These are phyloP conservation scores for Nudaria mundana DNA, from an alignment of 2,888 invertebrate species.

Conservation along the genomic window DNA sequence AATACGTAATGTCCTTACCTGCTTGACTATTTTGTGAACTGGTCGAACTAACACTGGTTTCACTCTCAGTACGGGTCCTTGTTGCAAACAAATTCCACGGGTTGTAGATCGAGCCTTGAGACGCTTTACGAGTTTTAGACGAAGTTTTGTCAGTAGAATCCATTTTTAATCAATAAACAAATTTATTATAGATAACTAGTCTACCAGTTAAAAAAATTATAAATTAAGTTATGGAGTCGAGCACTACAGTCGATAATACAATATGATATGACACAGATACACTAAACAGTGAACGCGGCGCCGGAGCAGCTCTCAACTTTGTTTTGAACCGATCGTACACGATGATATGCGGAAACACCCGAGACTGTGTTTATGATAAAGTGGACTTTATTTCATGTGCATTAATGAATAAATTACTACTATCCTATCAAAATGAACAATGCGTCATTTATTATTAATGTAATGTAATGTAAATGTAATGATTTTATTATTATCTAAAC, in stretches of 20 bases:
- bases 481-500: too few species aligned
- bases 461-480: background rate
- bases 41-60: slow-evolving; percentile 62
- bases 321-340: slow-evolving; percentile 66
- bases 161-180: slow-evolving; percentile 36
- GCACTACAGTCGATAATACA: slow-evolving; percentile 53
- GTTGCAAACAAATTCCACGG: slow-evolving; percentile 69
- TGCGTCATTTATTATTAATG: slow-evolving; percentile 6
- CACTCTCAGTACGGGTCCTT: slow-evolving; percentile 67
- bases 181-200: background rate
- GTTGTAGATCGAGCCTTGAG: slow-evolving; percentile 50
- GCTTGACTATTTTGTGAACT: slow-evolving; percentile 49
- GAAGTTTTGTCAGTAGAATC: slow-evolving; percentile 57
- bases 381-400: slow-evolving; percentile 50
- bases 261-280: slow-evolving; percentile 52
- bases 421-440: slow-evolving; percentile 3
- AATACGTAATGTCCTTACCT: slow-evolving; percentile 47
- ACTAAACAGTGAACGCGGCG: slow-evolving; percentile 40
- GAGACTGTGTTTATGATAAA: slow-evolving; percentile 52
- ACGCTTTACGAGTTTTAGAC: slow-evolving; percentile 45
- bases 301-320: slow-evolving; percentile 40
- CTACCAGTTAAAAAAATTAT: slow-evolving; percentile 5
- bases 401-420: slow-evolving; percentile 30
- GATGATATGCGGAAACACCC: slow-evolving; percentile 58
- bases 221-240: slow-evolving; percentile 29